Evolutionary conservation across 53 echinoderm and acorn worm genomes (phyloP), one percentile per base, ranked within the genome.

Genomic region (Hippasteria phrygiana): DNA sequence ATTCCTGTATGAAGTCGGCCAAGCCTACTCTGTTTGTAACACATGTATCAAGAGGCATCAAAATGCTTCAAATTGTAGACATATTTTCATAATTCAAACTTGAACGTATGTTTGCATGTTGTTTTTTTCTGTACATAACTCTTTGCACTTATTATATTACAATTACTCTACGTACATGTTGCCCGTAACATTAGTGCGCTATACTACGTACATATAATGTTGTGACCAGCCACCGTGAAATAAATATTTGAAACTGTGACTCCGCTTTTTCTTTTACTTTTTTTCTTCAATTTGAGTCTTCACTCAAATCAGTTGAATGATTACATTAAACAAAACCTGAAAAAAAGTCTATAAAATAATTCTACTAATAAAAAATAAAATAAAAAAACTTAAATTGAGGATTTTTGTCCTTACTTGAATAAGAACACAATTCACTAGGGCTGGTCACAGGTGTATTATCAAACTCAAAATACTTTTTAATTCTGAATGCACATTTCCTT

Each of bases 21-120:
- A n/a, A n/a, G n/a, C n/a, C n/a, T n/a, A n/a, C n/a, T n/a, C n/a
- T n/a, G n/a, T n/a, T n/a, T n/a, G n/a, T 42, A 22, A 63, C 65
- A 64, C 38, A 59, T 64, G 59, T 59, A 59, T 62, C 29, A 65
- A 63, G 43, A 64, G 46, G 64, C 31, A 81, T 65, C 32, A 55
- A 59, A 81, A 64, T 65, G 43, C 29, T 63, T 28, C 9, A 48
- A 76, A 32, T 53, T 48, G 47, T 34, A 51, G 76, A 76, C 76
- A 76, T 76, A 51, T 46, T 50, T 75, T 47, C 13, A 47, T 31
- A 47, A 16, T 48, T 75, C 22, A 11, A 71, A 82, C 55, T 64
- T 79, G 59, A 79, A 79, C 36, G 62, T 71, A 51, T 70, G 69
- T 85, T 85, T 70, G 85, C 85, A 71, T 85, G 69, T 69, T 85